These are phyloP conservation scores for Brachionus paranguensis DNA, from an alignment of 1,140 invertebrate genomes.

Conservation along the genomic window DNA sequence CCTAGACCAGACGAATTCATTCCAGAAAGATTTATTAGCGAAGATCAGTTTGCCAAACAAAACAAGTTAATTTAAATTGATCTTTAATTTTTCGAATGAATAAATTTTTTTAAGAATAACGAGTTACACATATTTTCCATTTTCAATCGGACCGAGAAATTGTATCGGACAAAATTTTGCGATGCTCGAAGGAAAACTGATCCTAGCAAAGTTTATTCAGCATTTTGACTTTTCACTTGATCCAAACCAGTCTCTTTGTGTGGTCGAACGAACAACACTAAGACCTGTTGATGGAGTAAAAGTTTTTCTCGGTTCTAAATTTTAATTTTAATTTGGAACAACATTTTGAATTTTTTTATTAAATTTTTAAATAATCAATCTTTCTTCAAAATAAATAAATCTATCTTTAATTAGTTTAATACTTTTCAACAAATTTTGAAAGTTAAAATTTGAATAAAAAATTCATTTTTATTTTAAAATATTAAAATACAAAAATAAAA, in stretches of 20 bases:
- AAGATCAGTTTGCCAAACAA: background rate
- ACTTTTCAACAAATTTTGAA: background rate
- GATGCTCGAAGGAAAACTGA: slow-evolving; percentile 8
- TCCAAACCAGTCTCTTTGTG: background rate
- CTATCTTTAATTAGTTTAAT: no score
- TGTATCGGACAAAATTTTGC: slow-evolving; percentile 40
- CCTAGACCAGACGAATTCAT: slow-evolving; percentile 9
- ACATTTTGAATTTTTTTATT: no score
- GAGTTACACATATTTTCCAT: slow-evolving; percentile 31
- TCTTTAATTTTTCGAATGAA: background rate
- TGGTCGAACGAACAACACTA: background rate
- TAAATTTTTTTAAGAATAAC: background rate
- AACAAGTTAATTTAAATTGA: background rate
- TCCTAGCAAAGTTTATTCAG: slow-evolving; percentile 24
- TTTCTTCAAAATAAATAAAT: no score
- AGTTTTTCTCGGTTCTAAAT: background rate
- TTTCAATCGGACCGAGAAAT: slow-evolving; percentile 14
- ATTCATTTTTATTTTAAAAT: background rate
- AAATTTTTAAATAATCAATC: no score
- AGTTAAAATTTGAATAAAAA: background rate
- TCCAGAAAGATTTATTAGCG: background rate
- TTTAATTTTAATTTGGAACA: background rate
- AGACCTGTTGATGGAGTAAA: slow-evolving; percentile 2
- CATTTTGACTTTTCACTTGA: slow-evolving; percentile 27
- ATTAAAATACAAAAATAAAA: background rate